Percentiles rank a stretch among this genome's conserved stretches.
phyloP scores from a whole-genome alignment of 2,797 vertebrate genomes.

The Ceryle rudis region DNA sequence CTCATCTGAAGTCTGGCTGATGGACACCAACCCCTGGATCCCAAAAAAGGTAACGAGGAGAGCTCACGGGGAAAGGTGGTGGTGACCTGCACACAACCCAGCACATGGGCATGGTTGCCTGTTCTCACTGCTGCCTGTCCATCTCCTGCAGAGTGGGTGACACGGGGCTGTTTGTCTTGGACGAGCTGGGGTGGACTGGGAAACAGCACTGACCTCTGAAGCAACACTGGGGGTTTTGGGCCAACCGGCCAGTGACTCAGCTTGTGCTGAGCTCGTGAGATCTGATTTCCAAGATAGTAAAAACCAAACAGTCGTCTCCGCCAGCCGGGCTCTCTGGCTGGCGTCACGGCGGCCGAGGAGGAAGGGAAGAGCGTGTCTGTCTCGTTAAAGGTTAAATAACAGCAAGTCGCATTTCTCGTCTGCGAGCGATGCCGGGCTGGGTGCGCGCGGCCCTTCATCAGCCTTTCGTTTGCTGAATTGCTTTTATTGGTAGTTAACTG shows the following conservation, averaged over 20 bases:
- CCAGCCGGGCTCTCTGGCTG: neutral
- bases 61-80: neutral
- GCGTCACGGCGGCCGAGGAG: neutral
- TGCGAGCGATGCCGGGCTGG: neutral
- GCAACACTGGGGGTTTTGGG: neutral
- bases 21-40: neutral
- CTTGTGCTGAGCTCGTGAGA: neutral
- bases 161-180: neutral
- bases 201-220: neutral
- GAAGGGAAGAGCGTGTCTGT: neutral
- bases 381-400: neutral
- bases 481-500: conserved; percentile 47
- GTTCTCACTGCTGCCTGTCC: neutral
- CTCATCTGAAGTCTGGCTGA: rapidly evolving
- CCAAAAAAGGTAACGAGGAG: neutral
- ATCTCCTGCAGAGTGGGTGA: neutral
- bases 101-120: neutral
- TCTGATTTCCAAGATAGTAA: neutral
- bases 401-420: neutral
- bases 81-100: rapidly evolving
- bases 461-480: conserved; percentile 31
- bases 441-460: neutral
- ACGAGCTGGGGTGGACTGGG: neutral
- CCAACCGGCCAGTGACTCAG: neutral
- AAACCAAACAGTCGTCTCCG: neutral